Evolutionary conservation across 2,797 vertebrate species (phyloP).

Genomic region (Enteromius trimaculatus): DNA sequence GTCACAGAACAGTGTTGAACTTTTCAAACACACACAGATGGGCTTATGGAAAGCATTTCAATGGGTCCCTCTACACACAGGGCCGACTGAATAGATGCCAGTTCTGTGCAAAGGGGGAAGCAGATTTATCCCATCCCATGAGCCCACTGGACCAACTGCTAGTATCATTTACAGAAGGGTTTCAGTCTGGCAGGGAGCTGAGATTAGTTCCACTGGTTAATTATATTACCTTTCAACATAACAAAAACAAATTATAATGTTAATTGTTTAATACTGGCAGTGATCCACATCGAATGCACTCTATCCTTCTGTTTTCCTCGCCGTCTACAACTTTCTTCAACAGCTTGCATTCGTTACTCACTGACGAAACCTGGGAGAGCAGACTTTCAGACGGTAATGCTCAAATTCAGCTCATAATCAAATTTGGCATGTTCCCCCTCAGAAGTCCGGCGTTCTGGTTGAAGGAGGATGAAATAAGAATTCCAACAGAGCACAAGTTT

Average conservation of each 20-base stretch:
- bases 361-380: neutral
- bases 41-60: constrained; percentile 31
- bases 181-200: constrained; percentile 6
- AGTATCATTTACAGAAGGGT: constrained; percentile 29
- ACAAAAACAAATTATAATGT: constrained; percentile 34
- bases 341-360: constrained; percentile 11
- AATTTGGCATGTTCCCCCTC: constrained; percentile 14
- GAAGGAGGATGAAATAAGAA: constrained; percentile 10
- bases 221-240: constrained; percentile 37
- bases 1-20: constrained; percentile 29
- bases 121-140: constrained; percentile 34
- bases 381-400: neutral
- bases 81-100: constrained; percentile 31
- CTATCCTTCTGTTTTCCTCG: constrained; percentile 10
- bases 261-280: constrained; percentile 46
- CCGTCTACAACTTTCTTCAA: constrained; percentile 7
- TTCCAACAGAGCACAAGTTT: constrained; percentile 20
- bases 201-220: constrained; percentile 37
- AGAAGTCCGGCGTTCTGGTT: neutral
- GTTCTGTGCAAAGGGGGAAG: constrained; percentile 14
- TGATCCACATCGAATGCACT: constrained; percentile 15
- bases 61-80: constrained; percentile 19
- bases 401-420: constrained; percentile 25
- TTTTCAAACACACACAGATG: constrained; percentile 36
- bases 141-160: constrained; percentile 37